Percentiles rank a stretch among this genome's conserved stretches.
These are phyloP conservation scores for Chionoecetes opilio DNA, from an alignment of 1,140 invertebrate genomes.

Conservation along the genomic window DNA sequence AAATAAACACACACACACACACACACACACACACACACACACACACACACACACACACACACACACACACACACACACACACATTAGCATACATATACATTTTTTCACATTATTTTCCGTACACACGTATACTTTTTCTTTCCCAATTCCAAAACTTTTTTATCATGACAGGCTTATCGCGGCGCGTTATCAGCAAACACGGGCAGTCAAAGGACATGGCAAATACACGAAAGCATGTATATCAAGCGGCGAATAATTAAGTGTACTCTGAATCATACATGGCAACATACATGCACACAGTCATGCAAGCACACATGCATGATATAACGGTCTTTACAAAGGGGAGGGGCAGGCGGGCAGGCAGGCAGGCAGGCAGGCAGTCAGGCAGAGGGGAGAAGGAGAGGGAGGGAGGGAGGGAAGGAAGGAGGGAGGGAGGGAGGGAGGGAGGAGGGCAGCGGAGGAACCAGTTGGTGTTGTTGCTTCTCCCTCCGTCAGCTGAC, in stretches of 20 bases:
- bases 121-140: not conserved
- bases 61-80: not conserved
- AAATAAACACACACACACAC: too few species aligned
- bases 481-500: constrained; percentile 24
- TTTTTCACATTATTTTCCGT: not conserved
- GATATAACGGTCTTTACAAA: constrained; percentile 35
- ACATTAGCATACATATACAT: not conserved
- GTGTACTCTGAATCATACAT: constrained; percentile 37
- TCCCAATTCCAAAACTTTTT: not conserved
- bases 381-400: not conserved
- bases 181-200: not conserved
- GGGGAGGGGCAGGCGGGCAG: not conserved
- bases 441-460: not conserved
- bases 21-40: too few species aligned
- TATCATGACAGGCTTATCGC: not conserved
- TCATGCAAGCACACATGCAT: constrained; percentile 43
- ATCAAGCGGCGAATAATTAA: not conserved
- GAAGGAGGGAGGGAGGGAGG: not conserved
- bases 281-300: constrained; percentile 42
- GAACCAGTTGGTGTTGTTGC: constrained; percentile 17
- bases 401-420: not conserved
- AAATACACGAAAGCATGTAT: constrained; percentile 20
- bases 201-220: not conserved
- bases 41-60: not conserved
- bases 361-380: constrained; percentile 8